Percentiles rank a stretch among this genome's conserved stretches.
phyloP scores from a whole-genome alignment of 2,797 vertebrate species.

The Poeciliopsis turneri region DNA sequence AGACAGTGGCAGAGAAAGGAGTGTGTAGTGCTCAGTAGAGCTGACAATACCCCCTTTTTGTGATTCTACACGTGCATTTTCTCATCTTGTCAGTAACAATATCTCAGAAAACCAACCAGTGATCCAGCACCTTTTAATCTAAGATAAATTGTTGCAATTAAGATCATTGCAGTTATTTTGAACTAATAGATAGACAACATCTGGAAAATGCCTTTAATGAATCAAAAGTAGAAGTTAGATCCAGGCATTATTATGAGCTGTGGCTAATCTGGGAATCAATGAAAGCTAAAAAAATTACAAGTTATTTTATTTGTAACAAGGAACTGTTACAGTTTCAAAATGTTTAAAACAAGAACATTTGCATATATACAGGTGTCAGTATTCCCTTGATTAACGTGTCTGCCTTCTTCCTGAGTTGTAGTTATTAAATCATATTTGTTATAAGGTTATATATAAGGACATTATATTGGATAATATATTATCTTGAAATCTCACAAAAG shows the following conservation, averaged over 20 bases:
- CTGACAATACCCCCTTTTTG: neutral
- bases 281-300: neutral
- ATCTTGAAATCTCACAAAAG: neutral
- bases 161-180: neutral
- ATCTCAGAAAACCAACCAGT: no score
- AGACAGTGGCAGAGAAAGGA: neutral
- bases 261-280: neutral
- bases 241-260: neutral
- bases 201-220: neutral
- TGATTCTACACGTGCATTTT: neutral
- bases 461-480: neutral
- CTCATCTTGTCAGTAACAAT: neutral
- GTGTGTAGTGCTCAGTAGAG: neutral
- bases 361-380: neutral
- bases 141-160: neutral
- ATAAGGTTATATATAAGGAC: neutral
- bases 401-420: neutral
- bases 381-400: slow-evolving; percentile 4
- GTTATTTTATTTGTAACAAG: neutral
- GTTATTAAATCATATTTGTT: neutral
- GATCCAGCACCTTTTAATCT: neutral
- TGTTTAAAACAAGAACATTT: neutral
- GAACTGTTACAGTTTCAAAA: neutral
- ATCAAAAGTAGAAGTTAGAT: neutral
- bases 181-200: neutral